Evolutionary conservation across 2,888 invertebrate species (phyloP), one percentile per base, ranked within the genome.

Genomic region (Reticulitermes lucifugus): DNA sequence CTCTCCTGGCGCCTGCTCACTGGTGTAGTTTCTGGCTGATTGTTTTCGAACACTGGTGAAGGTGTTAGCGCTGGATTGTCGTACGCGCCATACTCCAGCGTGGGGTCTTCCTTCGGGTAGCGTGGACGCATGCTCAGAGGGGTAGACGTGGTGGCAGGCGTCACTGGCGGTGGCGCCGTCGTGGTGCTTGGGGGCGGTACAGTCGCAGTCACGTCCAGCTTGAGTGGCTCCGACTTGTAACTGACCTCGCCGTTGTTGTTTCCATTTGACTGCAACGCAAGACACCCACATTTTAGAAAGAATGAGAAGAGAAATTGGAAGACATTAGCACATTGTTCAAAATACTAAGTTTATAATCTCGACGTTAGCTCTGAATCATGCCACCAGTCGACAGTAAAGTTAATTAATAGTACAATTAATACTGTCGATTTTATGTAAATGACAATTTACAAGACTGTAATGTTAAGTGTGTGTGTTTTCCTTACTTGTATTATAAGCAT

Each of bases 1-100:
- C 81, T 81, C 70, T 81, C 81, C 46, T 81, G 81, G 7, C 81
- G 81, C 43, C 77, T 77, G 0, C 7, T n/a, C 7, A 77, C 46
- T 22, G 77, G 77, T 2, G 77, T 46, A 2, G 43, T 46, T 46
- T 35, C 41, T 21, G 73, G 14, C 41, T 35, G 29, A 25, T 60
- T 75, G 75, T 82, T 82, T 51, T 85, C 83, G 79, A 83, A 71
- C 59, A 85, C 80, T 18, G 85, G 85, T 25, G 83, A 83, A 3
- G 86, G 86, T 12, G 86, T 75, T 21, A 86, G 83, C 0, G 59
- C 86, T 6, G 86, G 86, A 79, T 86, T 86, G 83, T 86, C 86
- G 85, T 86, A 86, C 0, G 84, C 86, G 9, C 73, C 85, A 77
- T 86, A 86, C 70, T 86, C 86, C 46, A 86, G 70, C n/a, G 86